Evolutionary conservation across 2,888 invertebrate genomes (phyloP).

Genomic region (Drosophila nigritarsus): DNA sequence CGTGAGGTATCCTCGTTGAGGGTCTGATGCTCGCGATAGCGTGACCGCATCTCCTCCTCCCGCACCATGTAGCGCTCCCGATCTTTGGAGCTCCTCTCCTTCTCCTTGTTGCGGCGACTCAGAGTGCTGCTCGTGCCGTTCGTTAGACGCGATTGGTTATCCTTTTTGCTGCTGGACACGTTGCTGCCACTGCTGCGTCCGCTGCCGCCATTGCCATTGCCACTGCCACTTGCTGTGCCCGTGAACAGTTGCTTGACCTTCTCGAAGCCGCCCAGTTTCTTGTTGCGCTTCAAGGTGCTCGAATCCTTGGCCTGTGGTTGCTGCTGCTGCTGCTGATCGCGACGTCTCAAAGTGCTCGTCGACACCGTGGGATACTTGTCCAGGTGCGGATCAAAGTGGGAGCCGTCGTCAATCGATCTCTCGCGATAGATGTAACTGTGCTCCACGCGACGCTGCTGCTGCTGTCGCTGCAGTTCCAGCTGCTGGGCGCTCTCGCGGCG

Average conservation of each 20-base stretch:
- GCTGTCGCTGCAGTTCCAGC: slow-evolving; percentile 78
- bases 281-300: slow-evolving; percentile 85
- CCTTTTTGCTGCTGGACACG: slow-evolving; percentile 71
- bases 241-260: slow-evolving; percentile 92
- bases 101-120: slow-evolving; percentile 81
- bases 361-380: slow-evolving; percentile 87
- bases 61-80: slow-evolving; percentile 85
- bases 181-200: slow-evolving; percentile 85
- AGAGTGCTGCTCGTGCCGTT: slow-evolving; percentile 82
- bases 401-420: slow-evolving; percentile 89
- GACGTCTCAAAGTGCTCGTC: slow-evolving; percentile 81
- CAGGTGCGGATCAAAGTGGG: slow-evolving; percentile 88
- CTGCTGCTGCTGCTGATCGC: slow-evolving; percentile 58
- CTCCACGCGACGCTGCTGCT: slow-evolving; percentile 84
- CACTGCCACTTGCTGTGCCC: slow-evolving; percentile 87
- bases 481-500: slow-evolving; percentile 89
- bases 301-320: slow-evolving; percentile 48
- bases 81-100: slow-evolving; percentile 59
- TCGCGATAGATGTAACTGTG: slow-evolving; percentile 87
- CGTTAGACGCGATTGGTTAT: slow-evolving; percentile 58
- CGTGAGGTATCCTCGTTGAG: slow-evolving; percentile 75
- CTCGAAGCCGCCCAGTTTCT: slow-evolving; percentile 90
- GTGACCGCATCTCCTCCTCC: slow-evolving; percentile 86
- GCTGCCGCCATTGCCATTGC: slow-evolving; percentile 87
- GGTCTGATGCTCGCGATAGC: slow-evolving; percentile 87